Conservation (phyloP, 2,888 invertebrate genomes). For the Dorcus hopei region DNA sequence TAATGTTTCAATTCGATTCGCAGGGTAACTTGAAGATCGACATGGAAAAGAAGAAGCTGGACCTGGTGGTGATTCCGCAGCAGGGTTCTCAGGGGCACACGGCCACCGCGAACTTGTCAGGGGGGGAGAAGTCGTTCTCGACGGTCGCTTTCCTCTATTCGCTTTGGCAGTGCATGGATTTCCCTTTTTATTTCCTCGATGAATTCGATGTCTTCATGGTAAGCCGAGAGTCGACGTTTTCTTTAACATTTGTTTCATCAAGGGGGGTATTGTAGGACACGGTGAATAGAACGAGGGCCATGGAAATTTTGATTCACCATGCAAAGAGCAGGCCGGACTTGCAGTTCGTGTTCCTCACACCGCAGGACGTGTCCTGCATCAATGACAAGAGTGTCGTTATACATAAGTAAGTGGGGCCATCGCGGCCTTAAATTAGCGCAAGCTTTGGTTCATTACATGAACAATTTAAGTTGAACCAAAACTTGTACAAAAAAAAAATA, state of each 20-base stretch:
- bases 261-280: constrained; percentile 64
- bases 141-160: constrained; percentile 91
- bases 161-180: constrained; percentile 87
- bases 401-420: constrained; percentile 32
- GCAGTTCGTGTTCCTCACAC: constrained; percentile 90
- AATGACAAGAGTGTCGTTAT: constrained; percentile 36
- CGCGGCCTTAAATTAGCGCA: not conserved
- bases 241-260: not conserved
- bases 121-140: constrained; percentile 94
- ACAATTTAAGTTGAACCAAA: not conserved
- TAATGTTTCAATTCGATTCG: constrained; percentile 9
- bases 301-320: constrained; percentile 74
- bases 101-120: constrained; percentile 74
- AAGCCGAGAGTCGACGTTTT: constrained; percentile 24
- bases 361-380: constrained; percentile 66
- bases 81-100: constrained; percentile 52
- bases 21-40: constrained; percentile 60
- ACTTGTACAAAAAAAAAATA: no score
- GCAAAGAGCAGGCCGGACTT: constrained; percentile 63
- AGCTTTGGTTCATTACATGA: not conserved
- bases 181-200: constrained; percentile 92
- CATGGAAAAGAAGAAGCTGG: constrained; percentile 49
- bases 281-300: constrained; percentile 74
- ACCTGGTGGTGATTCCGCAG: constrained; percentile 56
- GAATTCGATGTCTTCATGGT: constrained; percentile 98